A percentile compares a stretch with the other conserved stretches of the same genome.
Conservation (phyloP, 2,888 invertebrate genomes). For the Melanophora roralis region DNA sequence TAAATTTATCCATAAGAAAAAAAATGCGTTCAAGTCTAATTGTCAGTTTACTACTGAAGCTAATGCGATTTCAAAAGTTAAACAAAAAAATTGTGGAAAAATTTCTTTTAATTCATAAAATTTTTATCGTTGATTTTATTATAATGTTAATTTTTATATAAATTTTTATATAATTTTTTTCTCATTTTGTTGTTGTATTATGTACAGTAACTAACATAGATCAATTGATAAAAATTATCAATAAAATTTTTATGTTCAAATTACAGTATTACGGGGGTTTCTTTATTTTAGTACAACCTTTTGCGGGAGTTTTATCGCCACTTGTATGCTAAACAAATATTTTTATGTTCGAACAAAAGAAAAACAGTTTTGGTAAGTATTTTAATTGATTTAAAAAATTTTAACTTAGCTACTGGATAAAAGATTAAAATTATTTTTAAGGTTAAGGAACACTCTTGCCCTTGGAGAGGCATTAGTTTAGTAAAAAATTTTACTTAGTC, state of each 20-base stretch:
- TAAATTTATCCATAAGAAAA: no score
- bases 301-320: no score
- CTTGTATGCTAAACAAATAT: no score
- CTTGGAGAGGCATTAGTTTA: no score
- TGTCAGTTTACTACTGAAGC: neutral
- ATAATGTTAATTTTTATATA: conserved; percentile 53
- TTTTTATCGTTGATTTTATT: conserved; percentile 52
- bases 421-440: no score
- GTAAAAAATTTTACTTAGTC: no score
- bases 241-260: conserved; percentile 33
- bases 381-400: no score
- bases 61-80: conserved; percentile 22
- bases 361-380: neutral
- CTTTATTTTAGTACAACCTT: neutral
- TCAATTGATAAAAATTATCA: conserved; percentile 40
- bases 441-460: no score
- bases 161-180: conserved; percentile 21
- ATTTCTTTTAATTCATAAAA: conserved; percentile 20
- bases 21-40: no score
- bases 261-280: conserved; percentile 19
- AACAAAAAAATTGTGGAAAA: conserved; percentile 4
- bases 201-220: conserved; percentile 26
- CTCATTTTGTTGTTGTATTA: neutral
- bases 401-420: no score
- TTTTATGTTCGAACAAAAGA: conserved; percentile 18